These are phyloP conservation scores for Ellobius talpinus DNA, from an alignment of 2,113 vertebrate species.

Conservation along the genomic window DNA sequence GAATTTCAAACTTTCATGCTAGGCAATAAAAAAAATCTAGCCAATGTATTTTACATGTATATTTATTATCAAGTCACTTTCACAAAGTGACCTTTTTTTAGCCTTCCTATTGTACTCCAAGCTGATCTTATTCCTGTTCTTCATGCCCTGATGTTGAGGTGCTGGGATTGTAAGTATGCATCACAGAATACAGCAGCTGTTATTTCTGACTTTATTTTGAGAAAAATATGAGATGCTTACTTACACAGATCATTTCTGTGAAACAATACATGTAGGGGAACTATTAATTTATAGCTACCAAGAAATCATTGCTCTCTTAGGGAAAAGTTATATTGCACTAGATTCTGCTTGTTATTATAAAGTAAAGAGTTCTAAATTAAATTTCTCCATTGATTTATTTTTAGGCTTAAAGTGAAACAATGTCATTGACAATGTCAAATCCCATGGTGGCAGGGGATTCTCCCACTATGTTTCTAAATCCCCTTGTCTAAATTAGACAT, in stretches of 20 bases:
- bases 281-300: background rate
- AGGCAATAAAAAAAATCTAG: background rate
- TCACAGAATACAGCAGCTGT: background rate
- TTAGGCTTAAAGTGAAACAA: constrained; percentile 15
- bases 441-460: background rate
- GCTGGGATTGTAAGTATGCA: background rate
- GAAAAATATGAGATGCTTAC: background rate
- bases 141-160: no score
- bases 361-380: constrained; percentile 60
- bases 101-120: background rate
- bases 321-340: background rate
- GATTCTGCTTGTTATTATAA: constrained; percentile 32
- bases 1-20: background rate
- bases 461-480: constrained; percentile 15
- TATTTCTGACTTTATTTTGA: constrained; percentile 10
- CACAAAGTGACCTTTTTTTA: background rate
- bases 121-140: background rate
- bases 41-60: background rate
- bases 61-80: background rate
- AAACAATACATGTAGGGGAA: background rate
- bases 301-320: constrained; percentile 31
- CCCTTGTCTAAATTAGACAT: background rate
- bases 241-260: constrained; percentile 11
- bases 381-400: constrained; percentile 63
- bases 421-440: constrained; percentile 11